Conservation (phyloP, 2,888 invertebrate genomes). For the Apamea monoglypha region DNA sequence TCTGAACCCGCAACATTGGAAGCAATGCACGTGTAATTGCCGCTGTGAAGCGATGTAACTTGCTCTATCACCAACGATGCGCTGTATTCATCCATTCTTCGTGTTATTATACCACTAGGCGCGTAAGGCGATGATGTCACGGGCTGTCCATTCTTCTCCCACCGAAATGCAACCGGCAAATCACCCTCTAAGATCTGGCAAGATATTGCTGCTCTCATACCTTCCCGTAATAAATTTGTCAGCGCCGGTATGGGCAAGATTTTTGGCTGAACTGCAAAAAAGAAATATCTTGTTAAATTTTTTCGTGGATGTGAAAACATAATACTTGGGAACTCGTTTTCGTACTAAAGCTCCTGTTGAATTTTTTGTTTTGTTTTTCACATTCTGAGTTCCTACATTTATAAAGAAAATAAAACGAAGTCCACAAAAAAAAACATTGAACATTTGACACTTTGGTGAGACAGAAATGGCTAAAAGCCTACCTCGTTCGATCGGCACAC, state of each 20-base stretch:
- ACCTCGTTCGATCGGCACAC: neutral
- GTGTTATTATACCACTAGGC: slow-evolving; percentile 85
- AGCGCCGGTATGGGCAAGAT: slow-evolving; percentile 95
- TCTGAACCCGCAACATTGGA: slow-evolving; percentile 96
- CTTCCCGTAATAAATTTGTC: slow-evolving; percentile 95
- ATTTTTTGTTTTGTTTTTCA: slow-evolving; percentile 6
- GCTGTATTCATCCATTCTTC: slow-evolving; percentile 95
- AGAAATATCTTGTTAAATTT: slow-evolving; percentile 40
- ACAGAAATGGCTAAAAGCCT: neutral
- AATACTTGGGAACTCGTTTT: neutral
- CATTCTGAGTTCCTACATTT: neutral
- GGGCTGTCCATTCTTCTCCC: slow-evolving; percentile 96
- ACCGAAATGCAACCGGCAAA: slow-evolving; percentile 96
- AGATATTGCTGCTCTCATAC: slow-evolving; percentile 96
- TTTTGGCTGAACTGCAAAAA: slow-evolving; percentile 94
- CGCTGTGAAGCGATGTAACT: slow-evolving; percentile 95
- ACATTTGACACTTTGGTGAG: neutral
- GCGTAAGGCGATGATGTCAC: slow-evolving; percentile 92
- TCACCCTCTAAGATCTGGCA: slow-evolving; percentile 98
- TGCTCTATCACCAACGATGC: slow-evolving; percentile 96
- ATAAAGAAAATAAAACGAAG: neutral
- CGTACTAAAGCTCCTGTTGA: neutral
- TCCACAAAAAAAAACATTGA: neutral
- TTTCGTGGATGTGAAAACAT: slow-evolving; percentile 18
- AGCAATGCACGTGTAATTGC: slow-evolving; percentile 98